Percentiles rank a stretch among this genome's conserved stretches.
Conservation (phyloP, 1,140 invertebrate genomes). For the Drosophila neocordata region DNA sequence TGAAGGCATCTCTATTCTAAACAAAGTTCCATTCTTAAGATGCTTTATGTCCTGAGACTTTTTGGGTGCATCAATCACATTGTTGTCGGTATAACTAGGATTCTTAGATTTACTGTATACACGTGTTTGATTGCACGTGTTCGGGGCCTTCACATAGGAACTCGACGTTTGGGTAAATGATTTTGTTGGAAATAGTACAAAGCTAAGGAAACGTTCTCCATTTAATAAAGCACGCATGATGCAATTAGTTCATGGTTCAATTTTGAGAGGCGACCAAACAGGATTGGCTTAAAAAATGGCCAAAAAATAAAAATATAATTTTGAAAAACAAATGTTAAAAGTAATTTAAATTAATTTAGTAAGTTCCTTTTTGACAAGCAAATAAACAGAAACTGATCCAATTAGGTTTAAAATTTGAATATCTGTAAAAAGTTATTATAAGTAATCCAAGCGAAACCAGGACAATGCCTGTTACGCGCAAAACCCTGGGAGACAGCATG, state of each 20-base stretch:
- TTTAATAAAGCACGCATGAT: slow-evolving; percentile 27
- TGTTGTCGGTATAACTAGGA: background rate
- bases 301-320: background rate
- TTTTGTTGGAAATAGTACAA: background rate
- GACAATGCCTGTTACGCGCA: too few relatives aligned
- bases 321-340: background rate
- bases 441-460: too few relatives aligned
- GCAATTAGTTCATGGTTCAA: slow-evolving; percentile 2
- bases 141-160: background rate
- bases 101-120: background rate
- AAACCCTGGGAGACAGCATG: too few relatives aligned
- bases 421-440: too few relatives aligned
- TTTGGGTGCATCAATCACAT: background rate
- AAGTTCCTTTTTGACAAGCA: too few relatives aligned
- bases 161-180: background rate
- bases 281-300: background rate
- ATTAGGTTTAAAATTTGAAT: too few relatives aligned
- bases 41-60: background rate
- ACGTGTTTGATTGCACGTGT: background rate
- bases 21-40: background rate
- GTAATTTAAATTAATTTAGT: too few relatives aligned
- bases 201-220: slow-evolving; percentile 8
- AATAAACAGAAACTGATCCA: too few relatives aligned
- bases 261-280: background rate
- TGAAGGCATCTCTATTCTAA: background rate